phyloP scores from a whole-genome alignment of 2,797 vertebrate species.

The Pseudomugil gertrudae region DNA sequence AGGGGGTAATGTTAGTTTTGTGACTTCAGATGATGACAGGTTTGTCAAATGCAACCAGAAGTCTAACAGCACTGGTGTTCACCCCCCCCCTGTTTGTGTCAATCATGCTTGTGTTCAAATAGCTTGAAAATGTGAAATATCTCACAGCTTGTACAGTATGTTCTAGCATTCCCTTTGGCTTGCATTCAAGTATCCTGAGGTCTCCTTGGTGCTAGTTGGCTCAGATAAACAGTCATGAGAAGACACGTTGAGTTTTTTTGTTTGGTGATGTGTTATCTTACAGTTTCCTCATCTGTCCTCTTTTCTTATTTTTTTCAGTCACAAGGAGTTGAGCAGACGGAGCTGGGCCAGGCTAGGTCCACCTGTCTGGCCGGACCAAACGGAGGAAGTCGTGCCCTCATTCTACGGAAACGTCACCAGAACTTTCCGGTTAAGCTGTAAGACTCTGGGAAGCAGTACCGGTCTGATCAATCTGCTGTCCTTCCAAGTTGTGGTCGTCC shows the following conservation, averaged over 20 bases:
- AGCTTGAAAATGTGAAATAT: constrained; percentile 13
- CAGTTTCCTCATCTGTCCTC: constrained; percentile 17
- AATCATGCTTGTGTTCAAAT: constrained; percentile 2
- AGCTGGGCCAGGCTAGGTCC: constrained; percentile 53
- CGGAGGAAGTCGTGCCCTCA: constrained; percentile 3
- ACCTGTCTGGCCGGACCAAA: constrained; percentile 50
- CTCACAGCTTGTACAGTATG: constrained; percentile 22
- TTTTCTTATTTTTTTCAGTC: constrained; percentile 58
- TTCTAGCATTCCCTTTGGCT: constrained; percentile 24
- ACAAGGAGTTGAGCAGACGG: constrained; percentile 48
- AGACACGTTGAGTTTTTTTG: background rate
- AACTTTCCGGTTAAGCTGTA: constrained; percentile 15
- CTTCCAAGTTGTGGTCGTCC: constrained; percentile 69
- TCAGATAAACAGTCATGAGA: constrained; percentile 2
- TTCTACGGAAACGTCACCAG: constrained; percentile 9
- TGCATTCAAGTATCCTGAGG: background rate
- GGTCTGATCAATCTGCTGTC: constrained; percentile 38
- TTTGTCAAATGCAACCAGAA: constrained; percentile 9
- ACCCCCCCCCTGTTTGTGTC: constrained; percentile 2
- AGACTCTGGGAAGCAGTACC: constrained; percentile 24
- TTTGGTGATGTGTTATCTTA: constrained; percentile 9
- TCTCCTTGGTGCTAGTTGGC: background rate
- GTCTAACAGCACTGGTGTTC: constrained; percentile 7
- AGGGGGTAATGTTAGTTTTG: background rate
- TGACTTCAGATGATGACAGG: constrained; percentile 14